Percentiles rank a stretch among this genome's conserved stretches.
phyloP scores from a whole-genome alignment of 2,797 vertebrate species.

The Allobates femoralis region DNA sequence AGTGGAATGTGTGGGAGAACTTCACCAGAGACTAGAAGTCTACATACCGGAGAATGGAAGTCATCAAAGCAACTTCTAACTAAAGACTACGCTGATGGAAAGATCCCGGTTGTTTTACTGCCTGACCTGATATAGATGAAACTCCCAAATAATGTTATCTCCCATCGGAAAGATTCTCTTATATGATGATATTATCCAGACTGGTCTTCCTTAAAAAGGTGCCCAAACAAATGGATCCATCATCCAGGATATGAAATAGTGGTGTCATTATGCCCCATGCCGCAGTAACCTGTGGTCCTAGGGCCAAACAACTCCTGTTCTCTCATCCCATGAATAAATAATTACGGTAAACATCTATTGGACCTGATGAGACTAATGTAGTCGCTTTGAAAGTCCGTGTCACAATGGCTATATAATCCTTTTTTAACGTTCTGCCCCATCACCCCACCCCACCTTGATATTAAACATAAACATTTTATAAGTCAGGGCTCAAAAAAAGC shows the following conservation, averaged over 20 bases:
- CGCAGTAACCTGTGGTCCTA: no score
- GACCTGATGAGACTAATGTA: no score
- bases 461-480: no score
- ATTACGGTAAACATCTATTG: no score
- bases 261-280: background rate
- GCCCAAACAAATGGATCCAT: background rate
- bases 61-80: background rate
- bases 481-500: no score
- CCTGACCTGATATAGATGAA: background rate
- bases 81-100: background rate
- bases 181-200: background rate
- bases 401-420: no score
- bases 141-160: background rate
- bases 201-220: background rate
- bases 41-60: background rate
- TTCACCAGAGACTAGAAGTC: background rate
- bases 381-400: no score
- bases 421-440: no score
- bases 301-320: no score
- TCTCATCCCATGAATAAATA: no score
- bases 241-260: background rate
- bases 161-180: background rate
- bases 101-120: background rate
- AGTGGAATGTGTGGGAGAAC: conserved; percentile 10
- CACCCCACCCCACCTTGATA: no score